Evolutionary conservation across 2,888 invertebrate genomes (phyloP), one percentile per base, ranked within the genome.

Genomic region (Rhaphigaster nebulosa): DNA sequence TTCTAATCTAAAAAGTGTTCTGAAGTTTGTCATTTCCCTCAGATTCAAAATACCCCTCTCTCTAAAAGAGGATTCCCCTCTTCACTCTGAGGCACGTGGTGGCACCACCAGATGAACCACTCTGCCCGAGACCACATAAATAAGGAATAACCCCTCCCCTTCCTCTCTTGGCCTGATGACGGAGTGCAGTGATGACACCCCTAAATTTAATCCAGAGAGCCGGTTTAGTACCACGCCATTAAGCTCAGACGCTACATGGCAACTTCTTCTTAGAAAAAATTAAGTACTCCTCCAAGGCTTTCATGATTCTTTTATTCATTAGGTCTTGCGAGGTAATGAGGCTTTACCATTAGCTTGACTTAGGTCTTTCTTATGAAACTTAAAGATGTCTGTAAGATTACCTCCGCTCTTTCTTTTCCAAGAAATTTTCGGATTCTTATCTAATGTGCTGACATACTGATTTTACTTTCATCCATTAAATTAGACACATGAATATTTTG

Each of bases 271-370:
- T 4, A 80, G 45, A 80, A 80, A 80, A 80, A 80, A 80, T 80
- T 41, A 80, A 80, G 80, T 45, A 41, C 80, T 80, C 41, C 41
- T 13, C 80, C 80, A 23, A 10, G 41, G 80, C 80, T 13, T 80
- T 80, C 45, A 80, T 80, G 80, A 80, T 80, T 80, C 80, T 80
- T 80, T 80, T 80, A 80, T 80, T 80, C 80, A 80, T 65, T 65
- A 65, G 65, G 65, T 65, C 80, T 41, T 15, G 41, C 23, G 80
- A 45, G 26, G 80, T 38, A 80, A 45, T 80, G 80, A 45, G 23
- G 80, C 80, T 45, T 80, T 45, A 80, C 80, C 80, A 80, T 80
- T 80, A 80, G 80, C 80, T 3, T 41, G 26, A 1, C 80, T 12
- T 80, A 18, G 76, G 18, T 41, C 26, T 80, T 80, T 80, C 80